Evolutionary conservation across 2,888 invertebrate species (phyloP).

Genomic region (Biston stratarius): DNA sequence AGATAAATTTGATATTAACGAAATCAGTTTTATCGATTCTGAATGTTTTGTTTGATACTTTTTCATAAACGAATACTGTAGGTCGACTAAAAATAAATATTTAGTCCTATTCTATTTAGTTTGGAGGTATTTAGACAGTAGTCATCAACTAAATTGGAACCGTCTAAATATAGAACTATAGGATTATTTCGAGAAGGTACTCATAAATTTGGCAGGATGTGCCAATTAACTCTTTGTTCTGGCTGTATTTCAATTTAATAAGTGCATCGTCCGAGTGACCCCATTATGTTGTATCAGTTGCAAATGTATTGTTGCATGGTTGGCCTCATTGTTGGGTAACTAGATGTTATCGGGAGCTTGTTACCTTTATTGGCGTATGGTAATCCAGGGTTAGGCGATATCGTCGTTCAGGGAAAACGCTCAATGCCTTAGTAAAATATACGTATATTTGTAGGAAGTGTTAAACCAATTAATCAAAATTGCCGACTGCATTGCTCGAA

Average conservation of each 20-base stretch:
- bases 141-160: background rate
- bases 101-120: too few relatives aligned
- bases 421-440: too few relatives aligned
- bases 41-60: too few relatives aligned
- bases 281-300: constrained; percentile 21
- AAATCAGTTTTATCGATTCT: too few relatives aligned
- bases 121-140: too few relatives aligned
- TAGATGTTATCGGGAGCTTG: constrained; percentile 15
- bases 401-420: too few relatives aligned
- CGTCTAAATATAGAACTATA: background rate
- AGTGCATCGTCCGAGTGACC: constrained; percentile 21
- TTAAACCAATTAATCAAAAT: background rate
- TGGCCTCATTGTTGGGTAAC: constrained; percentile 12
- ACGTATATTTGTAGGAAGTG: too few relatives aligned
- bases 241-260: constrained; percentile 21
- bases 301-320: constrained; percentile 19
- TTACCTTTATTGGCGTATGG: background rate
- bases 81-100: too few relatives aligned
- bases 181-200: background rate
- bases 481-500: too few relatives aligned
- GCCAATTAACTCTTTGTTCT: constrained; percentile 18
- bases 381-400: too few relatives aligned
- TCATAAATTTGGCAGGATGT: constrained; percentile 18
- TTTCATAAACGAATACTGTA: too few relatives aligned
- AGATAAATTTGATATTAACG: too few relatives aligned